Evolutionary conservation across 2,797 vertebrate species (phyloP).

Genomic region (Erethizon dorsatum): DNA sequence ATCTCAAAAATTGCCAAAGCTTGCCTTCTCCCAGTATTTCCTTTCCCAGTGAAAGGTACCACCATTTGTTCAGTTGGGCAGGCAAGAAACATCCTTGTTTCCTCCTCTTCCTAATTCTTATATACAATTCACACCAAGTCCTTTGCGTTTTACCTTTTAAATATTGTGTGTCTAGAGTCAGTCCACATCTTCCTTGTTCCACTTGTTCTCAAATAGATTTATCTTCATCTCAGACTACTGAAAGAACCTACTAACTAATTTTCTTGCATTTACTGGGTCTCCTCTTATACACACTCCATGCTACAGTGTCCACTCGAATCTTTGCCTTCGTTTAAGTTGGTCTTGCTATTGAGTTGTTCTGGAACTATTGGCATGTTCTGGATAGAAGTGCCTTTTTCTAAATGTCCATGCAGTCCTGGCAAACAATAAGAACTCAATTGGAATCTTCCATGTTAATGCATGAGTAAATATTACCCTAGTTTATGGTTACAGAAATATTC

Average conservation of each 20-base stretch:
- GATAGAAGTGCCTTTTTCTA: constrained; percentile 40
- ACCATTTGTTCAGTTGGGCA: neutral
- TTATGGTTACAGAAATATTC: neutral
- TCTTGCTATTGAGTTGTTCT: no score
- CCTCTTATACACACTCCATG: neutral
- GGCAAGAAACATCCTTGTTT: neutral
- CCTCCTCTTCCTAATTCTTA: neutral
- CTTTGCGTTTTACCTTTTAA: neutral
- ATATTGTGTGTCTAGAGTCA: neutral
- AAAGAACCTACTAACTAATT: neutral
- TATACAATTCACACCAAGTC: neutral
- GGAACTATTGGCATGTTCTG: neutral
- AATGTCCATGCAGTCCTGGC: neutral
- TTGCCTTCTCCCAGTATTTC: neutral
- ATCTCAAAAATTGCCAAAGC: neutral
- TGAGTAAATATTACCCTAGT: neutral
- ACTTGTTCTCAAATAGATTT: neutral
- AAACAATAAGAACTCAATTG: constrained; percentile 34
- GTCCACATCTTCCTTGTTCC: neutral
- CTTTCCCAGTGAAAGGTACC: neutral
- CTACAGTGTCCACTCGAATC: neutral
- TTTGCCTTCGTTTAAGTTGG: neutral
- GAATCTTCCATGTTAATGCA: neutral
- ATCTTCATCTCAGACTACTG: neutral
- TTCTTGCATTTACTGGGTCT: neutral